Percentiles rank a stretch among this genome's conserved stretches.
Conservation (phyloP, 2,797 vertebrate species). For the Coreius guichenoti region DNA sequence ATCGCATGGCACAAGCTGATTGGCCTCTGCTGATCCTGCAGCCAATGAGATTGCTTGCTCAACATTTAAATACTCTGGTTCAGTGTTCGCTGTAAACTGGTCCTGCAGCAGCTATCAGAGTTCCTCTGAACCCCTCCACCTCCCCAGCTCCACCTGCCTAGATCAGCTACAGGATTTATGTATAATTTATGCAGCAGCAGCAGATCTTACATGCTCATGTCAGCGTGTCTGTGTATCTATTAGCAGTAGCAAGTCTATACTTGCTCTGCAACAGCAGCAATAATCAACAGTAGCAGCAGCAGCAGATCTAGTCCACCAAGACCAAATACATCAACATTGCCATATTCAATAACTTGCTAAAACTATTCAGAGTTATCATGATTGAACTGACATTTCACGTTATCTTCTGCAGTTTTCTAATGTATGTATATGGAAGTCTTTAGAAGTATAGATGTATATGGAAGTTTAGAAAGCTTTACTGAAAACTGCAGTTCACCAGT, state of each 20-base stretch:
- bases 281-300: neutral
- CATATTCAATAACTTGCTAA: neutral
- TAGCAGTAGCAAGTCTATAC: neutral
- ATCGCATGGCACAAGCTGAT: neutral
- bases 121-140: neutral
- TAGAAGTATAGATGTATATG: no score
- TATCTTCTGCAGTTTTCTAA: neutral
- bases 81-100: neutral
- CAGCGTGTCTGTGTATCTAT: neutral
- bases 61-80: neutral
- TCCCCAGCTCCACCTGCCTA: conserved; percentile 3
- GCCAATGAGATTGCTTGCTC: neutral
- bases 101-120: neutral
- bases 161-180: neutral
- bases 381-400: neutral
- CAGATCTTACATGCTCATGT: neutral
- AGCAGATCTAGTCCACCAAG: neutral
- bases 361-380: neutral
- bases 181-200: neutral
- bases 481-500: neutral
- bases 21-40: neutral
- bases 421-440: neutral
- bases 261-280: neutral
- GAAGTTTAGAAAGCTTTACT: neutral
- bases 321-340: neutral